phyloP scores from a whole-genome alignment of 2,888 invertebrate species.

The Apantesis nais region DNA sequence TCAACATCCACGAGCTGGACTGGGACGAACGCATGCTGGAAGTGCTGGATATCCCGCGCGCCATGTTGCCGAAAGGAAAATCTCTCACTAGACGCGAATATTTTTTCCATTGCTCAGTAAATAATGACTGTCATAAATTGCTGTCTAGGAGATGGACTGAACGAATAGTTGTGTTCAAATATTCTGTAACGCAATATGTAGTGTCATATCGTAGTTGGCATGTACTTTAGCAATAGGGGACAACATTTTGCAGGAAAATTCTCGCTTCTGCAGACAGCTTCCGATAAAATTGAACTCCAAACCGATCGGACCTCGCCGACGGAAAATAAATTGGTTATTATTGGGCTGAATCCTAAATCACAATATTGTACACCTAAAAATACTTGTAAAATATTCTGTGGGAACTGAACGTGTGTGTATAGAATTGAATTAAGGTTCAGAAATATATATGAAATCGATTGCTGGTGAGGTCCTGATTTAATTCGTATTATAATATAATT shows the following conservation, averaged over 20 bases:
- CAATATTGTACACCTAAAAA: constrained; percentile 19
- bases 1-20: too few relatives aligned
- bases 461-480: background rate
- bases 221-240: background rate
- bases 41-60: too few relatives aligned
- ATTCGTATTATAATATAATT: background rate
- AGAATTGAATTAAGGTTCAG: background rate
- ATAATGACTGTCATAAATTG: background rate
- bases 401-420: background rate
- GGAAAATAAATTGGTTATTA: constrained; percentile 43
- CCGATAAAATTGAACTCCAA: constrained; percentile 19
- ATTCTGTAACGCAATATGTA: background rate
- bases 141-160: background rate
- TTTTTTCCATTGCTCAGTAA: background rate
- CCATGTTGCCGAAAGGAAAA: too few relatives aligned
- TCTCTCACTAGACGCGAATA: background rate
- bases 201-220: background rate
- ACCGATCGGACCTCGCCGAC: constrained; percentile 23
- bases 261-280: constrained; percentile 4
- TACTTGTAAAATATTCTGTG: constrained; percentile 20
- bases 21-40: too few relatives aligned
- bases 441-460: background rate
- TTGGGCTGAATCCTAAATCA: constrained; percentile 34
- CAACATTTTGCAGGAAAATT: background rate
- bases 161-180: background rate